Evolutionary conservation across 2,797 vertebrate genomes (phyloP).

Genomic region (Spea hammondii): DNA sequence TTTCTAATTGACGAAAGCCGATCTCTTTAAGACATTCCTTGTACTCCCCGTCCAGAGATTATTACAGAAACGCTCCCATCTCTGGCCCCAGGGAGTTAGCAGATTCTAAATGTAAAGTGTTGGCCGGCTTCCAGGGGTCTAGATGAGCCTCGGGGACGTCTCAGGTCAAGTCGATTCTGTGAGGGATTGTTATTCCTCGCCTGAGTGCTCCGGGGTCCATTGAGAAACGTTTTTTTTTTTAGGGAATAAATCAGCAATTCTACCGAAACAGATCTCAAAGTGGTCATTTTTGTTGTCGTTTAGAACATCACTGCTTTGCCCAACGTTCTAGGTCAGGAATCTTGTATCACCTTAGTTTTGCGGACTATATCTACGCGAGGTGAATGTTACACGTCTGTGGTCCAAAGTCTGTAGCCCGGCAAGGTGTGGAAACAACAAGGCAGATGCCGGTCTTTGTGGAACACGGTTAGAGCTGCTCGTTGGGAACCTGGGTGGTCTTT

Average conservation of each 20-base stretch:
- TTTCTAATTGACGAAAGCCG: slow-evolving; percentile 13
- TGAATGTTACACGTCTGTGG: no score
- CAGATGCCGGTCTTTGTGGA: no score
- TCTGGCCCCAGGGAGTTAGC: slow-evolving; percentile 3
- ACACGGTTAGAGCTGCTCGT: no score
- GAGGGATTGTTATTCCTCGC: slow-evolving; percentile 30
- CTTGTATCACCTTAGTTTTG: no score
- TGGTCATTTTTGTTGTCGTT: no score
- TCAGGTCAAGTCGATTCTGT: slow-evolving; percentile 18
- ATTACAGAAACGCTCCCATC: slow-evolving; percentile 25
- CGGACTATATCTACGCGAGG: no score
- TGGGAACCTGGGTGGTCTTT: no score
- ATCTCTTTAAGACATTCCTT: slow-evolving; percentile 5
- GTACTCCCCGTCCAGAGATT: not conserved
- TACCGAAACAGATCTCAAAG: no score
- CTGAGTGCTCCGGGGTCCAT: slow-evolving; percentile 23
- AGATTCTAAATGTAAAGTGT: slow-evolving; percentile 5
- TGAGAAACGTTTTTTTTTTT: not conserved
- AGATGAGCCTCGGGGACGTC: slow-evolving; percentile 21
- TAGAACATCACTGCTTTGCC: no score
- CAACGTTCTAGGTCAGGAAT: no score
- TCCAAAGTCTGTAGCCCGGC: no score
- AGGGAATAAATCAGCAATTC: slow-evolving; percentile 14
- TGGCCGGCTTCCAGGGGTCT: slow-evolving; percentile 37
- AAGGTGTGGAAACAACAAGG: no score